These are phyloP conservation scores for Eospalax fontanierii DNA, from an alignment of 2,797 vertebrate genomes.

Conservation along the genomic window DNA sequence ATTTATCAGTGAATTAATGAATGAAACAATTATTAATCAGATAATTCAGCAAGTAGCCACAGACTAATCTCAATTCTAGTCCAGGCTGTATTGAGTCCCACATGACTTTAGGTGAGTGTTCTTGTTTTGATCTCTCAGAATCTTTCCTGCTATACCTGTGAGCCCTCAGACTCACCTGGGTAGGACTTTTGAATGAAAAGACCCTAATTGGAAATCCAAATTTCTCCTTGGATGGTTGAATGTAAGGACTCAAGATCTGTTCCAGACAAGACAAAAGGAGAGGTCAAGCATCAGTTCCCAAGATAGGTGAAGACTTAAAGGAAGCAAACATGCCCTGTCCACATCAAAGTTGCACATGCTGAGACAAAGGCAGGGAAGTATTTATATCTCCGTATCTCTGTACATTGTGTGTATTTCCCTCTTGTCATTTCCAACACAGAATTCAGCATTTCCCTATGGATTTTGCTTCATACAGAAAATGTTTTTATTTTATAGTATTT, in stretches of 20 bases:
- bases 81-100: neutral
- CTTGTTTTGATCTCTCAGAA: neutral
- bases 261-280: neutral
- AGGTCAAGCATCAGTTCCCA: neutral
- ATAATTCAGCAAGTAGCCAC: neutral
- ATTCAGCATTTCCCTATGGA: neutral
- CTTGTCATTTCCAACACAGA: neutral
- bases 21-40: neutral
- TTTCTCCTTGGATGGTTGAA: neutral
- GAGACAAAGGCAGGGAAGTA: neutral
- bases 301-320: neutral
- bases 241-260: neutral
- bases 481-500: neutral
- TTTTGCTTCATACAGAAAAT: neutral
- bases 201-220: neutral
- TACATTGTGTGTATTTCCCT: neutral
- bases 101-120: too few species aligned
- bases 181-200: neutral
- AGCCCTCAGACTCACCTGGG: neutral
- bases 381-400: neutral
- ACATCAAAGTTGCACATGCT: neutral
- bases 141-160: neutral
- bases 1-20: neutral
- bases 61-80: neutral
- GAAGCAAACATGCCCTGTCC: too few species aligned